Evolutionary conservation across 2,113 vertebrate genomes (phyloP).

Genomic region (Pseudolaguvia tuberculata): DNA sequence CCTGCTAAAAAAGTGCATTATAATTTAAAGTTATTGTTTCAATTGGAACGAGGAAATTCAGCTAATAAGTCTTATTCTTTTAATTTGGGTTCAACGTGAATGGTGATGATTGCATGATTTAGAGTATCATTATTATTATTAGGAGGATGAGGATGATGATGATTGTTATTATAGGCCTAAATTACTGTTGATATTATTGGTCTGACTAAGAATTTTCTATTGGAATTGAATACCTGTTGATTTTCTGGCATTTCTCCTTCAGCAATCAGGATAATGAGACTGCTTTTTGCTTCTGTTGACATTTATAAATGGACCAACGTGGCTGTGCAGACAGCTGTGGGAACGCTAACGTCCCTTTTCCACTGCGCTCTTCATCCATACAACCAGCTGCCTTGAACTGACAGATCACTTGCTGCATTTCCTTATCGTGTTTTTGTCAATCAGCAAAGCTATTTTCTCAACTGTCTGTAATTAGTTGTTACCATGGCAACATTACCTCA

Average conservation of each 20-base stretch:
- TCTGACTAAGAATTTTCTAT: neutral
- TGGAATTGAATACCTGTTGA: neutral
- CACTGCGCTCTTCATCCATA: slow-evolving; percentile 41
- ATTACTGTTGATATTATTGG: slow-evolving; percentile 5
- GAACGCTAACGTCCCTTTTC: slow-evolving; percentile 34
- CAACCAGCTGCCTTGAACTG: slow-evolving; percentile 44
- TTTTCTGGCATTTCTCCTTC: slow-evolving; percentile 10
- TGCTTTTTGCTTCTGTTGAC: slow-evolving; percentile 60
- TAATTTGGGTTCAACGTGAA: neutral
- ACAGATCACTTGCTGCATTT: slow-evolving; percentile 48
- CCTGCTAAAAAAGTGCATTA: slow-evolving; percentile 58
- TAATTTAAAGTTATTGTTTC: slow-evolving; percentile 34
- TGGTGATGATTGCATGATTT: neutral
- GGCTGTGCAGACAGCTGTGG: slow-evolving; percentile 42
- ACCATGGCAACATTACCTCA: slow-evolving; percentile 54
- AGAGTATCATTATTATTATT: slow-evolving; percentile 12
- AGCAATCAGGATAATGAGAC: slow-evolving; percentile 26
- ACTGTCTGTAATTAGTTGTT: slow-evolving; percentile 64
- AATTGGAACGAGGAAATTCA: slow-evolving; percentile 16
- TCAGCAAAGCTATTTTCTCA: slow-evolving; percentile 47
- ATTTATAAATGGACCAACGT: slow-evolving; percentile 64
- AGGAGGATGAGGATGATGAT: neutral
- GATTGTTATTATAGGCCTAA: neutral
- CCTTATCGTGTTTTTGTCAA: slow-evolving; percentile 51
- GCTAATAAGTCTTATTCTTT: slow-evolving; percentile 10